These are phyloP conservation scores for Coenonympha glycerion DNA, from an alignment of 2,888 invertebrate species.

Conservation along the genomic window DNA sequence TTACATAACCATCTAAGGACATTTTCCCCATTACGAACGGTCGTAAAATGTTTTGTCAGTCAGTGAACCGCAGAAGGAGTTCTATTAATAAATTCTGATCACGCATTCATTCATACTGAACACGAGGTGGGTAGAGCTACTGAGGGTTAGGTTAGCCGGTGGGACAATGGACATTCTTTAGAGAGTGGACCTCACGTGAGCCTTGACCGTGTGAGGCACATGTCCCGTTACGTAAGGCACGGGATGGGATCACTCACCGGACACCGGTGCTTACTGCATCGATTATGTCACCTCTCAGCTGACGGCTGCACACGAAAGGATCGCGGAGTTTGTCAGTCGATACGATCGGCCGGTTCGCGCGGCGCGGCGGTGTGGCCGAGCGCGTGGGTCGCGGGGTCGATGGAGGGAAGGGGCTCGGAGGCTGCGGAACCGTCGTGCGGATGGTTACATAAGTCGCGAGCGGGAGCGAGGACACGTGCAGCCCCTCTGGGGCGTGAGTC, in stretches of 20 bases:
- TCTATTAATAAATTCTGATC: conserved; percentile 5
- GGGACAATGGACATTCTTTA: conserved; percentile 16
- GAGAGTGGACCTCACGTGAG: conserved; percentile 4
- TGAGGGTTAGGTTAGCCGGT: neutral
- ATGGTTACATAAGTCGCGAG: conserved; percentile 72
- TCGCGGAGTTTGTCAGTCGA: conserved; percentile 45
- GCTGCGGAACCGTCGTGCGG: conserved; percentile 72
- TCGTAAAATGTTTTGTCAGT: neutral
- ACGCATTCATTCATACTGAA: neutral
- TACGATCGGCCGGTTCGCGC: conserved; percentile 32
- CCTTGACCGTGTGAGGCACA: conserved; percentile 4
- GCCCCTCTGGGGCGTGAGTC: conserved; percentile 67
- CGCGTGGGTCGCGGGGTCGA: conserved; percentile 43
- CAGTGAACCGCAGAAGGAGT: conserved; percentile 8
- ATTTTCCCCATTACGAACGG: conserved; percentile 2
- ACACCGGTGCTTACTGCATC: conserved; percentile 70
- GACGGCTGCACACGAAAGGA: conserved; percentile 52
- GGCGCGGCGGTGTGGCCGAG: conserved; percentile 34
- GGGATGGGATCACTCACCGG: conserved; percentile 53
- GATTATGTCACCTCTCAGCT: conserved; percentile 72
- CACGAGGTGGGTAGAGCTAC: neutral
- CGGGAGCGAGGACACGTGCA: conserved; percentile 63
- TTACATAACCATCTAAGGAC: conserved; percentile 30
- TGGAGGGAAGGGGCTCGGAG: conserved; percentile 59
- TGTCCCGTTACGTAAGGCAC: conserved; percentile 65